Base-by-base conservation (phyloP, 2,888 invertebrate genomes). In the Imbricaverruca yamaguchii region DNA sequence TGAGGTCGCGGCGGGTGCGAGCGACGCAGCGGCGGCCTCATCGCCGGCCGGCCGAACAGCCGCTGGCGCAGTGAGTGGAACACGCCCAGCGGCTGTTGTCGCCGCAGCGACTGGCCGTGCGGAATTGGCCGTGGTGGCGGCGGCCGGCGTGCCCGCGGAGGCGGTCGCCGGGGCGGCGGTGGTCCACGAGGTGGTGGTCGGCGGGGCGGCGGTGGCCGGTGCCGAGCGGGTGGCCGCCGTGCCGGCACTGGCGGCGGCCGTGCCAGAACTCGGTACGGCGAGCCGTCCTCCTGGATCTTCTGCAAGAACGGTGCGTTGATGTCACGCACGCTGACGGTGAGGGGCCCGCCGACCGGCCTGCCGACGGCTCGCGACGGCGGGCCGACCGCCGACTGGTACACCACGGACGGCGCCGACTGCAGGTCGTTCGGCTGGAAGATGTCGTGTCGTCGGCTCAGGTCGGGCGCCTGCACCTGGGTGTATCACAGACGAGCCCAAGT, bases 281-380 rank as follows among this genome's bases (percentile, higher is more conserved):
- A n/a, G 57, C 79, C 79, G 57, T 79, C 57, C 23, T 79, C 79
- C 15, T 79, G 23, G 57, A 15, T 23, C 57, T 79, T 23, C 57
- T 57, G 57, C 57, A 79, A 6, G 57, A 59, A 59, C 23, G 79
- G 79, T n/a, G 79, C 57, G 23, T 59, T 23, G 23, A 59, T 79
- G 23, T 79, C 57, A 0, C 79, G 79, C 1, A 57, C 59, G 1
- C 23, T 23, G 7, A 57, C 57, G 3, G 39, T 21, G 12, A 59
- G 4, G 59, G 15, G 15, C 15, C 3, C 59, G 11, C 15, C 59
- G 11, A 2, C 59, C 15, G 39, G 39, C 59, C 59, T 2, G 15
- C 59, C 15, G 59, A 1, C 12, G 59, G 59, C 12, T 59, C 59
- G 0, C 12, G 1, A 2, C 15, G 59, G 11, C 12, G 59, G 1